Evolutionary conservation across 2,797 vertebrate genomes (phyloP).

Genomic region (Phalanger gymnotis): DNA sequence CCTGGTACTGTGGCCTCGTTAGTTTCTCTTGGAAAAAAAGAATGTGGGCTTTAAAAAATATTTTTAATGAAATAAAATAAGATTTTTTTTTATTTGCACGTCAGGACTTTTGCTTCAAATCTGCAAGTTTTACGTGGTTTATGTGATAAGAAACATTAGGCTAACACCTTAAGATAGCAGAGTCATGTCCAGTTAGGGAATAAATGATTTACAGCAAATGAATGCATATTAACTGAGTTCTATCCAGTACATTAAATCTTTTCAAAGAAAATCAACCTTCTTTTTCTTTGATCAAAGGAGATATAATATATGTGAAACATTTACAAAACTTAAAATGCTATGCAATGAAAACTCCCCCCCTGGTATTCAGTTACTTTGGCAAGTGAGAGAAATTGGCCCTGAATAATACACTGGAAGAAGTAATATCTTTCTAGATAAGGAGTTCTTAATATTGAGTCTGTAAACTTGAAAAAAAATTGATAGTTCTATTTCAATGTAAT

Average conservation of each 20-base stretch:
- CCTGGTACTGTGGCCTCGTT: neutral
- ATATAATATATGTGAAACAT: neutral
- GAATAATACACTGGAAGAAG: neutral
- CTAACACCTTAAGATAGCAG: constrained; percentile 29
- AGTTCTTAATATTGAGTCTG: neutral
- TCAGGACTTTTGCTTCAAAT: constrained; percentile 13
- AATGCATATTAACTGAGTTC: neutral
- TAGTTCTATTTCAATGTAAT: neutral
- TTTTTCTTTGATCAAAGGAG: neutral
- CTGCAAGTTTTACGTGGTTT: constrained; percentile 46
- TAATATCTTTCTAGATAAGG: neutral
- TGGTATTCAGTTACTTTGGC: neutral
- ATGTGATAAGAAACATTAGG: neutral
- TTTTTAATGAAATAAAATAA: constrained; percentile 49
- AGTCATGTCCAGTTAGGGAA: constrained; percentile 45
- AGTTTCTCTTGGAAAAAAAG: constrained; percentile 24
- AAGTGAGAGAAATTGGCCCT: neutral
- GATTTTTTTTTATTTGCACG: neutral
- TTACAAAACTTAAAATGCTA: neutral
- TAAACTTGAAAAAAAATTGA: neutral
- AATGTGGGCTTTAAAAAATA: constrained; percentile 39
- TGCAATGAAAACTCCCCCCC: neutral
- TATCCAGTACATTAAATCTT: neutral
- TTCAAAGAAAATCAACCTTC: neutral
- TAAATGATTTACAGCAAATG: constrained; percentile 12